Percentiles rank a stretch among this genome's conserved stretches.
phyloP scores from a whole-genome alignment of 2,113 vertebrate species.

The Semnornis frantzii region DNA sequence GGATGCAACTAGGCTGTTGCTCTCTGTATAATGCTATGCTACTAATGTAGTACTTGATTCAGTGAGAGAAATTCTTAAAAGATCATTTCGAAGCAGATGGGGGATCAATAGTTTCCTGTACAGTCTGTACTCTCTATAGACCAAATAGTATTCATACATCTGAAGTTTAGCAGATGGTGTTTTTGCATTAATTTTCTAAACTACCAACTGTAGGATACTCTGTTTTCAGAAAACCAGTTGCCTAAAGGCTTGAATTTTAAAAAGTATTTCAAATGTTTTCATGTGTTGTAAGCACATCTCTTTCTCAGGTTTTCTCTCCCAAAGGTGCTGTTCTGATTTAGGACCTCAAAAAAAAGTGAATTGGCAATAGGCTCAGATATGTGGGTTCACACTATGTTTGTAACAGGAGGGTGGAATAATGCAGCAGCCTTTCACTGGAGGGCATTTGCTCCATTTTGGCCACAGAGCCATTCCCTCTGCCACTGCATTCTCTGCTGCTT shows the following conservation, averaged over 20 bases:
- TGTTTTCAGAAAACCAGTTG: conserved; percentile 78
- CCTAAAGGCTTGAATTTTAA: conserved; percentile 69
- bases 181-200: conserved; percentile 80
- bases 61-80: conserved; percentile 41
- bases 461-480: not conserved
- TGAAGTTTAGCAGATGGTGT: conserved; percentile 80
- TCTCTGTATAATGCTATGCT: conserved; percentile 5
- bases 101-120: conserved; percentile 58
- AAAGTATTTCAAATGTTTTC: conserved; percentile 62
- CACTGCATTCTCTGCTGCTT: not conserved
- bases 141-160: conserved; percentile 64
- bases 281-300: conserved; percentile 52
- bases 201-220: conserved; percentile 75
- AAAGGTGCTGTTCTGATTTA: not conserved
- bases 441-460: not conserved
- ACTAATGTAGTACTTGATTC: conserved; percentile 56
- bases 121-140: conserved; percentile 68
- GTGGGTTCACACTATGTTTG: not conserved
- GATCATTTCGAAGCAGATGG: conserved; percentile 65
- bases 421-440: not conserved
- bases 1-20: not conserved
- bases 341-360: not conserved
- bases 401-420: not conserved
- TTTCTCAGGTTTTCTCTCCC: conserved; percentile 46
- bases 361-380: not conserved